A percentile compares a stretch with the other conserved stretches of the same genome.
These are phyloP conservation scores for Engystomops pustulosus DNA, from an alignment of 2,113 vertebrate genomes.

Conservation along the genomic window DNA sequence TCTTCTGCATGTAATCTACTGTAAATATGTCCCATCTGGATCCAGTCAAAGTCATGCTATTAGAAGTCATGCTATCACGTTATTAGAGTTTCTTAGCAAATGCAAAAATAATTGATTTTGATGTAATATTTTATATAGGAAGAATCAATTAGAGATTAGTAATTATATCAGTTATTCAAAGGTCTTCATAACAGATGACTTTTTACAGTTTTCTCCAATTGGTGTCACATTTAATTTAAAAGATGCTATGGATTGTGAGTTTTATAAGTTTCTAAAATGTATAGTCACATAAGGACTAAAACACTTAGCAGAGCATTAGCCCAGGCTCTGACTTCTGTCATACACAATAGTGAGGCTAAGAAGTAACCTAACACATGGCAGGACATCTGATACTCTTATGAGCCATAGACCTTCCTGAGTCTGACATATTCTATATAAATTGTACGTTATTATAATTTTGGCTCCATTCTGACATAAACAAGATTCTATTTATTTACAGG, in stretches of 20 bases:
- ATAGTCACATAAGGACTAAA: neutral
- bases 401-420: neutral
- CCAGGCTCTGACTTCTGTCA: neutral
- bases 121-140: no score
- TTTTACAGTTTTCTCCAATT: no score
- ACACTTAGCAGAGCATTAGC: slow-evolving; percentile 21
- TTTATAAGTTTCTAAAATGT: neutral
- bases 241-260: neutral
- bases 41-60: no score
- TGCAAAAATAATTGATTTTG: no score
- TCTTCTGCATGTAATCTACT: no score
- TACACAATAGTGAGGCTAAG: neutral
- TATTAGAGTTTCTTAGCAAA: no score
- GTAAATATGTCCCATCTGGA: no score
- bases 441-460: slow-evolving; percentile 17
- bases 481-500: neutral
- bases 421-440: slow-evolving; percentile 26
- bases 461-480: slow-evolving; percentile 8
- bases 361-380: neutral
- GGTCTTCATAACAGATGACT: no score
- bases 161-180: no score
- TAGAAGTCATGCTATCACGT: no score
- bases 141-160: no score
- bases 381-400: slow-evolving; percentile 13
- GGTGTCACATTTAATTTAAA: no score